Evolutionary conservation across 64 coral and sea anemone genomes (phyloP), one percentile per base, ranked within the genome.

Genomic region (Pachyseris speciosa): DNA sequence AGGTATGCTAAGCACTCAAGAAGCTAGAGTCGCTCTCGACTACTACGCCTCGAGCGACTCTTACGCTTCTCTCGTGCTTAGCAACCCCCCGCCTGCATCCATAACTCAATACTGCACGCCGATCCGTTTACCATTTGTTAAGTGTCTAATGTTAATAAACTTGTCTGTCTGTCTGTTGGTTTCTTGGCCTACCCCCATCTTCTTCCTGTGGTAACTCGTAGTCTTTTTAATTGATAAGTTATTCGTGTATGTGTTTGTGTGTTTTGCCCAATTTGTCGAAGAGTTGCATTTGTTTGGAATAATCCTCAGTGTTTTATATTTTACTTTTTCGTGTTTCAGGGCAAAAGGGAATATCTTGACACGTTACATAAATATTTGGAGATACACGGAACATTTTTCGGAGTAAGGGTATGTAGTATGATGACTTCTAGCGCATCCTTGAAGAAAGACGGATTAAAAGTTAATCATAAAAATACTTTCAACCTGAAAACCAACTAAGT

Each of bases 331-430:
- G 0, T 17, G 49, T 69, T 45, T 19, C 57, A 88, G 84, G 84
- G 84, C 30, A 79, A 94, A 37, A 70, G 51, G 26, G 67, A 94
- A 22, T 96, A 89, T 19, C 61, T 96, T 25, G 87, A 97, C 36
- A 92, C 66, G 32, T 81, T 96, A 10, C 83, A 88, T 33, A 96
- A 88, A 37, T 84, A 89, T 59, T 55, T 96, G 9, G 90, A 96
- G 20, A 86, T 96, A 28, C 94, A 96, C 26, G 78, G 90, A 15
- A 96, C 94, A 9, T 51, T 92, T 42, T 69, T 77, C 42, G 89
- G 47, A 48, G n/a, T 84, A 37, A 39, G 33, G n/a, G 77, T 81
- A 41, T n/a, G n/a, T n/a, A 20, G 52, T 63, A 12, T 32, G 40
- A 1, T 1, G 28, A 39, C 10, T 27, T 64, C 25, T 27, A 7